Base-by-base conservation (phyloP, 1,140 invertebrate species). In the Nymphalis io region DNA sequence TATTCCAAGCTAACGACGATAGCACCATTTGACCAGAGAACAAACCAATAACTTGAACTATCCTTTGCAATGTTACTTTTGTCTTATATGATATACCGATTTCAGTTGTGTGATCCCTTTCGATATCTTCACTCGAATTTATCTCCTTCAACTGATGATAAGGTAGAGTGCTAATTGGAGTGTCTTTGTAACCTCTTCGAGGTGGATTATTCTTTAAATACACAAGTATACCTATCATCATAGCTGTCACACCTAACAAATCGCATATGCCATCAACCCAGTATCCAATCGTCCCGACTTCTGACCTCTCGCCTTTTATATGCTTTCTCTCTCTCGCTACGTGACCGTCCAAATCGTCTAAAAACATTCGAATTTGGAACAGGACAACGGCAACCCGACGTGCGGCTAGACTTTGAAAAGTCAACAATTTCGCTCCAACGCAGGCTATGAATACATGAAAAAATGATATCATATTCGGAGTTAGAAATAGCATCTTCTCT, bases 321-420 rank as follows among this genome's bases (percentile, higher is more conserved):
- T 95, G 93, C 76, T 94, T 95, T 48, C 93, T 92, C 18, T 93
- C 93, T 64, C 96, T 93, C 1, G 96, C 96, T 8, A 97, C 95
- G 78, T 96, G 94, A 0, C 96, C 96, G 80, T 97, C 96, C 59
- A 97, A 79, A 79, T 96, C 95, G 78, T 97, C 96, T 23, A 96
- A 75, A 85, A 96, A 96, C 66, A 95, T 95, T 63, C 96, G 90
- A 8, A 96, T 83, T 89, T 96, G 94, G 81, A 96, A 97, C 5
- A 96, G 78, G 5, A 96, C 81, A 1, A 96, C 94, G 0, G 95
- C 96, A 0, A 96, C 60, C 15, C 95, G 92, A 40, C 96, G 86
- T 40, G 94, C 93, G 3, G 93, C 92, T 23, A 96, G 83, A 73
- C 93, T 95, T 76, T 95, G 94, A 64, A 93, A 95, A 1, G 95